A percentile compares a stretch with the other conserved stretches of the same genome.
These are phyloP conservation scores for Zaprionus gabonicus DNA, from an alignment of 1,140 invertebrate species.

Conservation along the genomic window DNA sequence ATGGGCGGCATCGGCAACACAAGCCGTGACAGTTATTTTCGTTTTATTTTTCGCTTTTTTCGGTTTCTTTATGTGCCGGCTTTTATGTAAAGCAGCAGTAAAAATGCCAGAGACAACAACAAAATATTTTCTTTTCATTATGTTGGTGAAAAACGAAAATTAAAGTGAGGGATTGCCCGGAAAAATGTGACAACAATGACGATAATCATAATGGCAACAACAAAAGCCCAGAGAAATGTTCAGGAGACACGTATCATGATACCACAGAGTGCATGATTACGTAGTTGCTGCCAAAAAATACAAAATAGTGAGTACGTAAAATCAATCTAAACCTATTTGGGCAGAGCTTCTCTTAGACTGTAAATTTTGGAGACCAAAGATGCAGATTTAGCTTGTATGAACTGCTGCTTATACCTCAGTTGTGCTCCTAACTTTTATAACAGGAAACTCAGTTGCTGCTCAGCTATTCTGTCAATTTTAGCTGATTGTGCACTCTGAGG, in stretches of 20 bases:
- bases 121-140: conserved; percentile 70
- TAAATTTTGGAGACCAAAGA: too few species aligned
- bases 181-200: conserved; percentile 31
- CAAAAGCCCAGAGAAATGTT: conserved; percentile 17
- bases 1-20: conserved; percentile 13
- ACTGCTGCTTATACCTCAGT: too few species aligned
- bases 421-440: too few species aligned
- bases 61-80: conserved; percentile 46
- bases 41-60: conserved; percentile 16
- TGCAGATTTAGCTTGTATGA: too few species aligned
- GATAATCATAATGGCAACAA: conserved; percentile 45
- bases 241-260: not conserved
- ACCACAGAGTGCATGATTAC: conserved; percentile 29
- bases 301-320: not conserved
- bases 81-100: conserved; percentile 28
- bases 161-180: not conserved
- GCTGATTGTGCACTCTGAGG: too few species aligned
- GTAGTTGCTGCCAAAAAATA: not conserved
- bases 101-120: conserved; percentile 53
- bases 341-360: too few species aligned
- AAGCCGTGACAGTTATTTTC: conserved; percentile 49
- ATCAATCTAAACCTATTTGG: not conserved
- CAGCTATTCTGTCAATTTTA: too few species aligned
- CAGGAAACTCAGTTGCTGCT: too few species aligned
- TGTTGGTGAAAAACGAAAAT: conserved; percentile 2